These are phyloP conservation scores for Lapara coniferarum DNA, from an alignment of 2,888 invertebrate genomes.

Conservation along the genomic window DNA sequence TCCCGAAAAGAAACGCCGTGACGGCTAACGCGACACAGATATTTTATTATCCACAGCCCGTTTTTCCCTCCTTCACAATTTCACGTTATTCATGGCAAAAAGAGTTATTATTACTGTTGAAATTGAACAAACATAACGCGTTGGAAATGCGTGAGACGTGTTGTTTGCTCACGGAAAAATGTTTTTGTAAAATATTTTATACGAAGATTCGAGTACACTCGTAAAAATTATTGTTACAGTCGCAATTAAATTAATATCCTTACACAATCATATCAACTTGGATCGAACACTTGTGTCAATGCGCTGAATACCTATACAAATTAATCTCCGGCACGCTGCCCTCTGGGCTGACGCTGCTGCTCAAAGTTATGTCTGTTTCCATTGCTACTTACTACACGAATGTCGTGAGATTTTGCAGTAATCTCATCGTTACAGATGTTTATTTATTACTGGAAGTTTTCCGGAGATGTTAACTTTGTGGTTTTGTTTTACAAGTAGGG, in stretches of 20 bases:
- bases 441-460: not conserved
- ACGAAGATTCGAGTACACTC: not conserved
- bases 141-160: conserved; percentile 14
- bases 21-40: conserved; percentile 47
- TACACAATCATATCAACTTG: conserved; percentile 18
- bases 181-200: conserved; percentile 18
- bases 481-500: not conserved
- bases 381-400: not conserved
- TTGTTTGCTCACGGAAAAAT: conserved; percentile 9
- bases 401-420: not conserved
- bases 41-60: conserved; percentile 52
- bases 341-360: not conserved
- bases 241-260: conserved; percentile 13
- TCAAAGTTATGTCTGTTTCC: not conserved
- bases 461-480: not conserved
- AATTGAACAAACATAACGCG: conserved; percentile 45
- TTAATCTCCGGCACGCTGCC: not conserved
- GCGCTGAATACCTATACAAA: not conserved
- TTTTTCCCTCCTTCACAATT: conserved; percentile 44
- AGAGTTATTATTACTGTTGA: conserved; percentile 50
- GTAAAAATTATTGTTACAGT: conserved; percentile 19
- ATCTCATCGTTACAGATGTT: not conserved
- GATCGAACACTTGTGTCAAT: not conserved
- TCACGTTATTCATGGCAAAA: conserved; percentile 49
- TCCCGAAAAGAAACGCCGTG: conserved; percentile 49